phyloP scores from a whole-genome alignment of 2,888 invertebrate genomes.

The Drosophila diplacantha region DNA sequence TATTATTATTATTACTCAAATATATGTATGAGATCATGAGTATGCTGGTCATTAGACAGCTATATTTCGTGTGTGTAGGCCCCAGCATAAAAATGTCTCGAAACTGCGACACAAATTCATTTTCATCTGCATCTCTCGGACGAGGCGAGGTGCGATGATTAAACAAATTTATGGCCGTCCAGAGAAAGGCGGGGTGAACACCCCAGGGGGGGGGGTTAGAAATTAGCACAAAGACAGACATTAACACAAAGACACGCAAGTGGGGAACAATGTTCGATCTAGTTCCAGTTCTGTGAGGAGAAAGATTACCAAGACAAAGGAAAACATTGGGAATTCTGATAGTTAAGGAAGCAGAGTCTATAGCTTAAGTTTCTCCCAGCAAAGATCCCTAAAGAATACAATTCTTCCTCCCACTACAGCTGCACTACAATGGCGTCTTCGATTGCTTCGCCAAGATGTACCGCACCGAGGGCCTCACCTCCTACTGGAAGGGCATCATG shows the following conservation, averaged over 20 bases:
- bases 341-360: neutral
- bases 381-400: neutral
- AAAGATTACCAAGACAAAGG: neutral
- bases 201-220: neutral
- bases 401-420: slow-evolving; percentile 46
- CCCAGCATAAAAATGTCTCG: slow-evolving; percentile 15
- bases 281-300: slow-evolving; percentile 11
- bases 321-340: neutral
- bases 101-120: slow-evolving; percentile 12
- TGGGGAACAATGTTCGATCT: slow-evolving; percentile 8
- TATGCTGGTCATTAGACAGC: neutral
- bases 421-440: slow-evolving; percentile 85
- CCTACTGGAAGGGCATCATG: slow-evolving; percentile 95
- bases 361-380: neutral
- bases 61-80: slow-evolving; percentile 2
- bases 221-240: slow-evolving; percentile 13
- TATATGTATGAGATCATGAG: neutral
- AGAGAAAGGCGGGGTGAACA: neutral
- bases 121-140: slow-evolving; percentile 4
- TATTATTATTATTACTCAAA: neutral
- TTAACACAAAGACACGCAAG: neutral
- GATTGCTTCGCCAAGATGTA: slow-evolving; percentile 96
- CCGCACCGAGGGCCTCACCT: slow-evolving; percentile 87
- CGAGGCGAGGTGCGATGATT: slow-evolving; percentile 16
- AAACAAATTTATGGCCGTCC: slow-evolving; percentile 24